Conservation (phyloP, 2,888 invertebrate species). For the Electrophaes corylata region DNA sequence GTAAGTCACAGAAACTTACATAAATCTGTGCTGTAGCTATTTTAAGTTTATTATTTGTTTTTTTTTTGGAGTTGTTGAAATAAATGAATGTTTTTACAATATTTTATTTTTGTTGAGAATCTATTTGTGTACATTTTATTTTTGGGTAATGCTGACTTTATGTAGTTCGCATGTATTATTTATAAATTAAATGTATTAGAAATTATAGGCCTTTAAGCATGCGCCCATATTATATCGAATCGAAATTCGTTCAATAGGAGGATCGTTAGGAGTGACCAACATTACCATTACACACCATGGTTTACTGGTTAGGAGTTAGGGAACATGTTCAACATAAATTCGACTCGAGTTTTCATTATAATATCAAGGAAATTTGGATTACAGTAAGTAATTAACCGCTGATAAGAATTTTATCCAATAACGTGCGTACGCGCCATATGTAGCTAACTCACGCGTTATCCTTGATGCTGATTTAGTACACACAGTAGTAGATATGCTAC, state of each 20-base stretch:
- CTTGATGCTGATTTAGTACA: conserved; percentile 12
- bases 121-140: conserved; percentile 8
- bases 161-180: conserved; percentile 12
- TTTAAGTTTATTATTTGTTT: conserved; percentile 4
- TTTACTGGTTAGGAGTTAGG: background rate
- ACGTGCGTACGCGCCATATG: conserved; percentile 7
- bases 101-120: conserved; percentile 7
- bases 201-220: conserved; percentile 11
- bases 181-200: conserved; percentile 1
- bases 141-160: conserved; percentile 10
- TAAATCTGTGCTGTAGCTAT: conserved; percentile 3
- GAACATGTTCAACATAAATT: conserved; percentile 4
- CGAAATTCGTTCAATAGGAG: background rate
- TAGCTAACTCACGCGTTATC: conserved; percentile 4
- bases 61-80: conserved; percentile 11
- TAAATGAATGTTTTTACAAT: conserved; percentile 20
- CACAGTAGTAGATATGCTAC: background rate
- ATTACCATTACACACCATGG: background rate
- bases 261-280: background rate
- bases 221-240: background rate
- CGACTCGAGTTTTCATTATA: background rate
- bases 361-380: conserved; percentile 2
- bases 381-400: background rate
- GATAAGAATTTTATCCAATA: conserved; percentile 20
- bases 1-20: conserved; percentile 21